Evolutionary conservation across 2,113 vertebrate species (phyloP).

Genomic region (Gallinago paraguaiae): DNA sequence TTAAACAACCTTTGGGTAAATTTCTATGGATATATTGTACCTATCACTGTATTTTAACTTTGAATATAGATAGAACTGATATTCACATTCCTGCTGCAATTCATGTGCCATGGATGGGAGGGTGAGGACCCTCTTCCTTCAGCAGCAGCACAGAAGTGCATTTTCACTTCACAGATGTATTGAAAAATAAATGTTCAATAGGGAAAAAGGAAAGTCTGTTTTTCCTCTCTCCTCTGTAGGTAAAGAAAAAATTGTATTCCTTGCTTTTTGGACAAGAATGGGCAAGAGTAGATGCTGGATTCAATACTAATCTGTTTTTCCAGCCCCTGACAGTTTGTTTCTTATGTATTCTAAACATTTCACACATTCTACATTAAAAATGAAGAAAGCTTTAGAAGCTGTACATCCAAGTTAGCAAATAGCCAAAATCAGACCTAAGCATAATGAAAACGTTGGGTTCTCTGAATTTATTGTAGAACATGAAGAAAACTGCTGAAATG

Average conservation of each 20-base stretch:
- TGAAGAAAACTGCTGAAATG: slow-evolving; percentile 1
- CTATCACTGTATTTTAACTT: accelerated
- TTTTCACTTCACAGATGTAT: background rate
- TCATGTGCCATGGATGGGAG: background rate
- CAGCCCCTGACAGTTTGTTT: background rate
- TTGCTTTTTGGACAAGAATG: background rate
- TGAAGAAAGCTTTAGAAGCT: background rate
- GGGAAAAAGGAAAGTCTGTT: background rate
- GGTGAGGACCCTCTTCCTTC: background rate
- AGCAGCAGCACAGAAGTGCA: background rate
- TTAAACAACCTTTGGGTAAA: background rate
- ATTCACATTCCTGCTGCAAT: background rate
- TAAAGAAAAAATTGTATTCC: background rate
- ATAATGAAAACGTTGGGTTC: background rate
- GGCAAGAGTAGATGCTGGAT: background rate
- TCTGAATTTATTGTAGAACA: background rate
- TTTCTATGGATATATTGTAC: accelerated
- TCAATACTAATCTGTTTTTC: background rate
- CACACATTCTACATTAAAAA: background rate
- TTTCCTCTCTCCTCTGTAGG: background rate
- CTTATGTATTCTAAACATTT: background rate
- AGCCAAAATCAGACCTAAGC: background rate
- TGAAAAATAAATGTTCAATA: background rate
- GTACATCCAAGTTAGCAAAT: background rate
- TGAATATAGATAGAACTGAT: background rate